phyloP scores from a whole-genome alignment of 2,113 vertebrate genomes.

The Oncorhynchus tshawytscha region DNA sequence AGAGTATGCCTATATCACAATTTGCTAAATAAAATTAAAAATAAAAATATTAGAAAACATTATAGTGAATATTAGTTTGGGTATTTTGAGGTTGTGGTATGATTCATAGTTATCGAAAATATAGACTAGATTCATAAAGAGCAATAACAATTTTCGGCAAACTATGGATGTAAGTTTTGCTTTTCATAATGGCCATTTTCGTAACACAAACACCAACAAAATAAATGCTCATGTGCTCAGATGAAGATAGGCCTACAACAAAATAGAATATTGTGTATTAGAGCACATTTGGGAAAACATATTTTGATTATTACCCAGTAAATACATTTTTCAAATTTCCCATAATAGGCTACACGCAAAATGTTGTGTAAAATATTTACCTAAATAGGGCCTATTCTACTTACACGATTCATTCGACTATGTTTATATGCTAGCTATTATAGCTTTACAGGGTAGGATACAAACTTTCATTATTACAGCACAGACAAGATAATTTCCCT shows the following conservation, averaged over 20 bases:
- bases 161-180: neutral
- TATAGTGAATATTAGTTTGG: no score
- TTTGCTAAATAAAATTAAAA: neutral
- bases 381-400: no score
- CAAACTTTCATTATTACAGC: no score
- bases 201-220: neutral
- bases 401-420: no score
- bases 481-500: no score
- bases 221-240: neutral
- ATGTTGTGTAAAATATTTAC: no score
- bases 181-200: neutral
- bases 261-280: neutral
- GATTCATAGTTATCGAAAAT: neutral
- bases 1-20: neutral
- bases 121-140: neutral
- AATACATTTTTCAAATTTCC: neutral
- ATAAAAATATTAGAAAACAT: no score
- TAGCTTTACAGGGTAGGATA: no score
- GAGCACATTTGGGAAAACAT: neutral
- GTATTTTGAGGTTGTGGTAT: neutral
- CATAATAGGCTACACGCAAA: no score
- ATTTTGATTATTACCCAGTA: neutral
- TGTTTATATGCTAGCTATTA: no score
- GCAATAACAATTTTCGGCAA: neutral
- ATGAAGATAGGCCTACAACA: neutral